Percentiles rank a stretch among this genome's conserved stretches.
phyloP scores from a whole-genome alignment of 2,888 invertebrate species.

The Eristalis tenax region DNA sequence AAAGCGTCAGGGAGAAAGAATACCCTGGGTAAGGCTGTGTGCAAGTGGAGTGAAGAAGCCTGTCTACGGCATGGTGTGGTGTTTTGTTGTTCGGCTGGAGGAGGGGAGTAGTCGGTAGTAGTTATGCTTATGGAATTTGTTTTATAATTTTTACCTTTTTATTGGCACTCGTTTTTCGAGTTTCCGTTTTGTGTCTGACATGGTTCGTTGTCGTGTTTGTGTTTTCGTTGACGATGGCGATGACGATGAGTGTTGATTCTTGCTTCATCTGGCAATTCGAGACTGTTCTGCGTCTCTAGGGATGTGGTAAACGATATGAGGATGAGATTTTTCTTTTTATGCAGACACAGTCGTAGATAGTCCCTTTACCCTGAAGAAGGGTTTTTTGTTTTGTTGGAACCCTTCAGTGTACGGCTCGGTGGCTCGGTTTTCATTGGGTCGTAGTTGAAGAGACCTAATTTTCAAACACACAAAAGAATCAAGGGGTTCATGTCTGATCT shows the following conservation, averaged over 20 bases:
- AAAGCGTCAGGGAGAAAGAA: conserved; percentile 59
- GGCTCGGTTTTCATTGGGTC: neutral
- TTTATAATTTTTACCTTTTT: conserved; percentile 69
- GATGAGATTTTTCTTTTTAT: conserved; percentile 14
- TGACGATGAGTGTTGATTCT: conserved; percentile 25
- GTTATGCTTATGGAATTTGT: conserved; percentile 70
- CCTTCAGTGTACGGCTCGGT: neutral
- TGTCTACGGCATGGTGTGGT: neutral
- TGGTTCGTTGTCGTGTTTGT: conserved; percentile 7
- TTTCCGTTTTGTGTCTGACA: conserved; percentile 63
- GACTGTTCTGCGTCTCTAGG: conserved; percentile 10
- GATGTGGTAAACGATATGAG: conserved; percentile 33
- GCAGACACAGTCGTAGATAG: neutral
- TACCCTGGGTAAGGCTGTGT: conserved; percentile 19
- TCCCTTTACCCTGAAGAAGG: neutral
- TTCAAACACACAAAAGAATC: neutral
- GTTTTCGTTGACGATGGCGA: conserved; percentile 7
- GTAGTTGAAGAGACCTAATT: neutral
- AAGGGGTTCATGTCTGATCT: neutral
- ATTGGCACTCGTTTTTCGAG: conserved; percentile 69
- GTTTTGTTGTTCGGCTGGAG: neutral
- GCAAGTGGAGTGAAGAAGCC: neutral
- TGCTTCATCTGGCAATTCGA: conserved; percentile 19
- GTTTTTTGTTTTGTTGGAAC: conserved; percentile 11
- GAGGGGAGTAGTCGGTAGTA: conserved; percentile 22